These are phyloP conservation scores for Lepidothrix coronata DNA, from an alignment of 2,113 vertebrate species.

Conservation along the genomic window DNA sequence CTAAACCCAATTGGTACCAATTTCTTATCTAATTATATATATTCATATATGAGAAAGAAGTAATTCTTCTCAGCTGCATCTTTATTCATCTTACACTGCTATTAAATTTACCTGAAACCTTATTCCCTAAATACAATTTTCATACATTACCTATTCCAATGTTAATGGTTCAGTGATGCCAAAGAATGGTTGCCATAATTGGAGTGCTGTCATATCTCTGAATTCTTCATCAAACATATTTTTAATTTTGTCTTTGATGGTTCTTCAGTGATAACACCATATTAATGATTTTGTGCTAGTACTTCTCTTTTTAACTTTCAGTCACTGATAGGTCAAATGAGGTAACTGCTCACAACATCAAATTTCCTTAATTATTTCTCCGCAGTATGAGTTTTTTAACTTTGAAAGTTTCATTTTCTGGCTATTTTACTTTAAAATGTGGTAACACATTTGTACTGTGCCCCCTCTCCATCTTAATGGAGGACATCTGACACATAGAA, in stretches of 20 bases:
- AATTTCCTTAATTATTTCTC: not conserved
- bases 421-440: not conserved
- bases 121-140: not conserved
- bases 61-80: not conserved
- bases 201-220: not conserved
- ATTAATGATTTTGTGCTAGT: not conserved
- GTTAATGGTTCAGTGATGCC: not conserved
- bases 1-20: not conserved
- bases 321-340: not conserved
- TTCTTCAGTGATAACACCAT: not conserved
- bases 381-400: not conserved
- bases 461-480: not conserved
- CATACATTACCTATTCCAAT: not conserved
- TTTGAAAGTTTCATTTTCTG: not conserved
- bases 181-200: not conserved
- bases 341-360: not conserved
- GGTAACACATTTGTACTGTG: not conserved
- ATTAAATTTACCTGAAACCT: not conserved
- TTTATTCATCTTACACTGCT: not conserved
- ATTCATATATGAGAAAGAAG: not conserved
- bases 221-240: not conserved
- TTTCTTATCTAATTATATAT: not conserved
- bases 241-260: not conserved
- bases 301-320: not conserved
- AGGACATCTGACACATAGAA: not conserved